Conservation (phyloP, 2,797 vertebrate species). For the Poeciliopsis paucimaculata region DNA sequence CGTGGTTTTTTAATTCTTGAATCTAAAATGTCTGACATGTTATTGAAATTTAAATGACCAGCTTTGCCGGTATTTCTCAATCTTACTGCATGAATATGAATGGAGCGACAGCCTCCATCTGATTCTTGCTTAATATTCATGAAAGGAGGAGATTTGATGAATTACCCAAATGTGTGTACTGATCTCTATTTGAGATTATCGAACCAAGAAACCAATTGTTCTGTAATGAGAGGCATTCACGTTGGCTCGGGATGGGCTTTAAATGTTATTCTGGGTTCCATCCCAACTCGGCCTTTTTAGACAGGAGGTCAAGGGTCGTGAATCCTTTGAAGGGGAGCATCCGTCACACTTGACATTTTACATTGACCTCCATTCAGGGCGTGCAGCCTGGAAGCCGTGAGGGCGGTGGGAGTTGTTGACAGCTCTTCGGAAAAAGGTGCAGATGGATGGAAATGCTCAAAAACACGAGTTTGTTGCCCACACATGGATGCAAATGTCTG, state of each 20-base stretch:
- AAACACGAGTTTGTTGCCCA: conserved; percentile 18
- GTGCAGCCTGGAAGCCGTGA: conserved; percentile 17
- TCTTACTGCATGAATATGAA: conserved; percentile 73
- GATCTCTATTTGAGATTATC: conserved; percentile 65
- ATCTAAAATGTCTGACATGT: conserved; percentile 52
- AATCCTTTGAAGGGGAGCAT: conserved; percentile 60
- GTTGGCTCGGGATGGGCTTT: conserved; percentile 54
- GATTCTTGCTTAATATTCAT: conserved; percentile 69
- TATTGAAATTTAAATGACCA: conserved; percentile 77
- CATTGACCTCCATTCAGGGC: conserved; percentile 60
- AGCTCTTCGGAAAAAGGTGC: conserved; percentile 48
- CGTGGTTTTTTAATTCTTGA: conserved; percentile 57
- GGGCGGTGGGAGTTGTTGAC: conserved; percentile 34
- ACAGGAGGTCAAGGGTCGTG: conserved; percentile 58
- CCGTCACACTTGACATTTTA: conserved; percentile 73
- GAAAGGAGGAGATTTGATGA: conserved; percentile 66
- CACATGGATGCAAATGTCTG: conserved; percentile 6
- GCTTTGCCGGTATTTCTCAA: conserved; percentile 57
- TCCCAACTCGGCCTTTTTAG: conserved; percentile 55
- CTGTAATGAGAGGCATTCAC: conserved; percentile 70
- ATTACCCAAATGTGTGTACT: conserved; percentile 68
- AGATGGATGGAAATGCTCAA: conserved; percentile 35
- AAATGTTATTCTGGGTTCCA: conserved; percentile 59
- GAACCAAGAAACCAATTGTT: conserved; percentile 72
- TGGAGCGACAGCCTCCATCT: conserved; percentile 52